Evolutionary conservation across 2,888 invertebrate genomes (phyloP).

Genomic region (Machimus atricapillus): DNA sequence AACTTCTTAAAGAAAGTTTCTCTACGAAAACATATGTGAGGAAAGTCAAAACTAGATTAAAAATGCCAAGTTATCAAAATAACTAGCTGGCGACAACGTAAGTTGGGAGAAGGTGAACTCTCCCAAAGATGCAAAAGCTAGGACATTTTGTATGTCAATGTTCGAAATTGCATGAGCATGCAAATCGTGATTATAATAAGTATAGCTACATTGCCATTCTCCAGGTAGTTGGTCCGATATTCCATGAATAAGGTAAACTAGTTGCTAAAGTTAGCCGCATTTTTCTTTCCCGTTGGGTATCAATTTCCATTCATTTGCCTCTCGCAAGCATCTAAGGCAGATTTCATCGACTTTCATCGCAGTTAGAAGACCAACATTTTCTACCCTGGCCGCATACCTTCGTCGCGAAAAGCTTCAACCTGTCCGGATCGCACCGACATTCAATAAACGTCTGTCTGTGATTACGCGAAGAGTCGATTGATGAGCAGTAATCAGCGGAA

Average conservation of each 20-base stretch:
- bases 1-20: too few species aligned
- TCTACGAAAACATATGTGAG: too few species aligned
- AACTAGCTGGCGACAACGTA: too few species aligned
- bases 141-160: background rate
- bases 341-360: conserved; percentile 27
- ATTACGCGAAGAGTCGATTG: background rate
- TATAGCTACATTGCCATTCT: background rate
- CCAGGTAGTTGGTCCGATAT: background rate
- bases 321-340: background rate
- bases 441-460: background rate
- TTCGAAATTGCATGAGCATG: conserved; percentile 17
- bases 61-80: too few species aligned
- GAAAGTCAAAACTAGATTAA: too few species aligned
- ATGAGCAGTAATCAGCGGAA: background rate
- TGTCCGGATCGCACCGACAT: background rate
- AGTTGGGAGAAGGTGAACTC: background rate
- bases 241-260: conserved; percentile 21
- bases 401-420: background rate
- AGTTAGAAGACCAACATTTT: background rate
- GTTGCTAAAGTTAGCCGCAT: conserved; percentile 18
- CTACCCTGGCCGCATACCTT: background rate
- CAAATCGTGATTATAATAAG: conserved; percentile 14
- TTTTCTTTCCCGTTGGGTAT: background rate
- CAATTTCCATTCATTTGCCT: background rate
- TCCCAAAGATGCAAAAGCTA: background rate